Evolutionary conservation across 2,888 invertebrate genomes (phyloP), one percentile per base, ranked within the genome.

Genomic region (Acanthosepion esculentum): DNA sequence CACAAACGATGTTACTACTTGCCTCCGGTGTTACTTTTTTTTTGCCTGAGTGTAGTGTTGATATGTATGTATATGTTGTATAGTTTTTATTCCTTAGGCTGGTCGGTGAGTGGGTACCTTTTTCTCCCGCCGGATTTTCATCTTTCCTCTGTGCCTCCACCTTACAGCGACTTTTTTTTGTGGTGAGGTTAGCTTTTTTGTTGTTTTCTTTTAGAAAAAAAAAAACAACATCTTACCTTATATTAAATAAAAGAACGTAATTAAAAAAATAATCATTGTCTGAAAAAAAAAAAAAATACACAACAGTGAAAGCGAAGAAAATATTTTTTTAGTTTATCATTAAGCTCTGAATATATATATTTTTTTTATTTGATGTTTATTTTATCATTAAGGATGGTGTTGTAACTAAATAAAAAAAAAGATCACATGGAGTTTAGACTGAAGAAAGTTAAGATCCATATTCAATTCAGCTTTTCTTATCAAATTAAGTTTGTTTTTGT

Each of bases 61-160:
- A 20, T 5, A 23, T 20, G 92, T 92, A 0, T 48, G 8, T 92
- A 10, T 92, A 0, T 93, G 7, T 93, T 29, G n/a, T 48, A 50
- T 48, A 12, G 93, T 78, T 10, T 78, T 33, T 15, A 33, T 78
- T 78, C n/a, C n/a, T 78, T 12, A n/a, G 78, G 15, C 10, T 78
- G n/a, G 78, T 78, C 15, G 15, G 15, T 78, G 78, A 18, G 78
- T 78, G n/a, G n/a, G n/a, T 78, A 33, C 12, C n/a, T 78, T 12
- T 78, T n/a, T 78, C 78, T 78, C 78, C 78, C 78, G 78, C n/a
- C n/a, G 78, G 78, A 78, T 78, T 78, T 78, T n/a, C 78, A 78
- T 78, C 78, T 33, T 33, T 33, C n/a, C 1, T 29, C n/a, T 33
- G n/a, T 5, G n/a, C n/a, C 78, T 33, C 78, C n/a, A 33, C n/a